Conservation (phyloP, 2,888 invertebrate species). For the Sisyra terminalis region DNA sequence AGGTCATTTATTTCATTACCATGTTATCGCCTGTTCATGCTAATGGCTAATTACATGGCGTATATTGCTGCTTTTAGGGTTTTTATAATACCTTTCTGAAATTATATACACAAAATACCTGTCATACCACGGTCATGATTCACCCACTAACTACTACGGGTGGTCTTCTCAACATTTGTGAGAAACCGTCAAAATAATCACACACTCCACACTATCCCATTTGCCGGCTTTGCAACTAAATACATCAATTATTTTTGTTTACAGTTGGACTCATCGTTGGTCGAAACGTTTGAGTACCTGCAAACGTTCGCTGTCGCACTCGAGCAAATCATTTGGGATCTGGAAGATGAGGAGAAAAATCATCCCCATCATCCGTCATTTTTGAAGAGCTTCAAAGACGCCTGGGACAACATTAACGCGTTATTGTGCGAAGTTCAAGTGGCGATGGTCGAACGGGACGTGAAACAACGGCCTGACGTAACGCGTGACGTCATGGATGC, state of each 20-base stretch:
- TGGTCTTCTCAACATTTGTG: neutral
- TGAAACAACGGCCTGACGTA: slow-evolving; percentile 30
- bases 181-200: neutral
- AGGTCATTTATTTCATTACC: neutral
- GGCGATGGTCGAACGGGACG: slow-evolving; percentile 32
- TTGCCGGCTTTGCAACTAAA: neutral
- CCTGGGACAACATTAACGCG: slow-evolving; percentile 40
- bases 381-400: slow-evolving; percentile 34
- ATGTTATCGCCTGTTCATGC: neutral
- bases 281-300: slow-evolving; percentile 45
- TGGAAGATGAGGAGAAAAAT: slow-evolving; percentile 30
- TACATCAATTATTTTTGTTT: slow-evolving; percentile 14
- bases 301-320: slow-evolving; percentile 56
- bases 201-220: neutral
- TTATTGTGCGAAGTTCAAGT: slow-evolving; percentile 54
- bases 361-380: slow-evolving; percentile 21
- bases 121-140: no score
- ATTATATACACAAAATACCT: no score
- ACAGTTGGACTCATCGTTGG: slow-evolving; percentile 33
- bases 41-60: no score
- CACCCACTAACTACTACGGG: no score
- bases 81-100: no score
- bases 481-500: slow-evolving; percentile 27
- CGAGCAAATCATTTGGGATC: slow-evolving; percentile 44
- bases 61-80: no score